Evolutionary conservation across 1,140 invertebrate species (phyloP), one percentile per base, ranked within the genome.

Genomic region (Brachionus manjavacas): DNA sequence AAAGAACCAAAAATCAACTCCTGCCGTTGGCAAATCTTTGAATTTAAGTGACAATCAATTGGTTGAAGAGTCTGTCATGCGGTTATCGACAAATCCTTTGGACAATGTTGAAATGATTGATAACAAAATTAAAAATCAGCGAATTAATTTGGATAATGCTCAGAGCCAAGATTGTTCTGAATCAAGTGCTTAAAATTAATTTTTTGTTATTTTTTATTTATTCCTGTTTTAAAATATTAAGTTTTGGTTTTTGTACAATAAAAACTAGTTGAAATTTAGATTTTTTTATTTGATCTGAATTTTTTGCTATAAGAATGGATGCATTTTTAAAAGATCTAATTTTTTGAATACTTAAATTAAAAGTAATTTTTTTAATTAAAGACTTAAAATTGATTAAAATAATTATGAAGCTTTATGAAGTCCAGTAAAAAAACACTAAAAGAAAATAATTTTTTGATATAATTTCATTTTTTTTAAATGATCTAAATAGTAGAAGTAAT

Each of bases 11-110:
- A 76, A 76, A 76, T 49, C 72, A 49, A 28, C 9, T 20, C 72
- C 72, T 49, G 12, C 4, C 28, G 4, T 76, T 46, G 72, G 49
- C 14, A 76, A 35, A 76, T 74, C 20, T 16, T 60, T 23, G 9
- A 8, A 23, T 60, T 8, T 39, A 46, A 49, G 43, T 52, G 72
- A 49, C 25, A 20, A 49, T 25, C 9, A 76, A 46, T 6, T 46
- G 8, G 9, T 20, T 7, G 72, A 76, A 46, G 72, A 76, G 20
- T 46, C 16, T 25, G 43, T 76, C 25, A 76, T 76, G 72, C 41
- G 72, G n/a, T 49, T 76, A 7, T 46, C 72, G 2, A 76, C 72
- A 46, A 76, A 76, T 76, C 72, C 72, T 25, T 49, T 76, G 14
- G 72, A 76, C 14, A 49, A 76, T 25, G 8, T 76, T 2, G 72